Evolutionary conservation across 1,140 invertebrate species (phyloP).

Genomic region (Drosophila bocki): DNA sequence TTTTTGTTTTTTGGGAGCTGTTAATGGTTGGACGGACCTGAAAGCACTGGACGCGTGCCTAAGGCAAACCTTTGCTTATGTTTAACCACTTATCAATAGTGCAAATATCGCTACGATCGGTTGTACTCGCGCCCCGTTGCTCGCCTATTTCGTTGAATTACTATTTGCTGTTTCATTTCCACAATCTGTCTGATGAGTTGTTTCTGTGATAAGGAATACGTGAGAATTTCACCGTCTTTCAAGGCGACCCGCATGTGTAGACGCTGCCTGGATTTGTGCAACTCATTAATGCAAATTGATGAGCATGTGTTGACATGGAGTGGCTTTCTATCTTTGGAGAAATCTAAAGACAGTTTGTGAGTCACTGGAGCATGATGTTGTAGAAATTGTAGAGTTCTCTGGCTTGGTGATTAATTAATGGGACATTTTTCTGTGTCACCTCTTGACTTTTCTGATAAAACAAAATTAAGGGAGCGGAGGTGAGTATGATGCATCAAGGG

Average conservation of each 20-base stretch:
- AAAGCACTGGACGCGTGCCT: conserved; percentile 33
- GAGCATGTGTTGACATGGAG: conserved; percentile 33
- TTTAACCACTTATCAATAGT: conserved; percentile 34
- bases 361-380: not conserved
- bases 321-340: conserved; percentile 8
- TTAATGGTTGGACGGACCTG: conserved; percentile 18
- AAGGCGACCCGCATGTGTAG: conserved; percentile 17
- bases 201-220: conserved; percentile 65
- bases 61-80: conserved; percentile 22
- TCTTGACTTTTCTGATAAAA: not conserved
- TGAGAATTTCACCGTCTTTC: conserved; percentile 48
- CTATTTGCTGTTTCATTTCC: conserved; percentile 30
- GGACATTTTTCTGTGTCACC: not conserved
- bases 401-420: conserved; percentile 2
- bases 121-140: conserved; percentile 15
- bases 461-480: not conserved
- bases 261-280: conserved; percentile 13
- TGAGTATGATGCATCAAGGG: conserved; percentile 2
- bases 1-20: conserved; percentile 6
- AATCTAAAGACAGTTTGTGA: conserved; percentile 15
- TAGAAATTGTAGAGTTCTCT: not conserved
- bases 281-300: conserved; percentile 47
- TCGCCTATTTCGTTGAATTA: conserved; percentile 2
- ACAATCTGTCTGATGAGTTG: conserved; percentile 38
- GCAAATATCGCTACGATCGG: conserved; percentile 1